phyloP scores from a whole-genome alignment of 2,113 vertebrate genomes.

The Micronycteris hirsuta region DNA sequence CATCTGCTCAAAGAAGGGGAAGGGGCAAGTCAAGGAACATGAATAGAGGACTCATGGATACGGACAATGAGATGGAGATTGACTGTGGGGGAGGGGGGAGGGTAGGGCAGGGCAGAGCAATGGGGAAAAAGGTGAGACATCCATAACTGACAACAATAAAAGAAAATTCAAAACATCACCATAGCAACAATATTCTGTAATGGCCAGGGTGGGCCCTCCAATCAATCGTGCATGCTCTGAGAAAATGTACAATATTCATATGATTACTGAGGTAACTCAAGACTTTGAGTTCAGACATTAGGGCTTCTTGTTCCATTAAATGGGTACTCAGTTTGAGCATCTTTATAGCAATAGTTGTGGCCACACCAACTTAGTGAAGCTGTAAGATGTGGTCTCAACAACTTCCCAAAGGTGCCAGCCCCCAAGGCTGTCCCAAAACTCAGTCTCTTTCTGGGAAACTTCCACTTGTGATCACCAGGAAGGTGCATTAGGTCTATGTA shows the following conservation, averaged over 20 bases:
- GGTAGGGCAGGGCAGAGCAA: too few species aligned
- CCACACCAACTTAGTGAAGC: conserved; percentile 92
- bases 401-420: conserved; percentile 98
- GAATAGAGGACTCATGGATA: too few species aligned
- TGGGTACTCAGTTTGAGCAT: conserved; percentile 98
- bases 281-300: conserved; percentile 99
- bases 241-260: conserved; percentile 98
- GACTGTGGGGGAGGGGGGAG: too few species aligned
- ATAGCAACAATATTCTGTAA: conserved; percentile 99
- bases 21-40: too few species aligned
- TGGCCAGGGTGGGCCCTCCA: conserved; percentile 95
- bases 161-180: conserved; percentile 96
- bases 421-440: conserved; percentile 98
- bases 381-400: conserved; percentile 97
- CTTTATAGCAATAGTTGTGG: conserved; percentile 97
- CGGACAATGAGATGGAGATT: too few species aligned
- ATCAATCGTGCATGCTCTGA: conserved; percentile 93
- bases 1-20: conserved; percentile 86
- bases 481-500: conserved; percentile 98
- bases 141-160: too few species aligned
- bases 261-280: conserved; percentile 98
- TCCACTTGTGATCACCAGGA: conserved; percentile 97
- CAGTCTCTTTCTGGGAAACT: conserved; percentile 96
- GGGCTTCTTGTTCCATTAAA: conserved; percentile 94
- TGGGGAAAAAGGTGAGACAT: too few species aligned